Evolutionary conservation across 2,113 vertebrate species (phyloP).

Genomic region (Pogonocichla stellata): DNA sequence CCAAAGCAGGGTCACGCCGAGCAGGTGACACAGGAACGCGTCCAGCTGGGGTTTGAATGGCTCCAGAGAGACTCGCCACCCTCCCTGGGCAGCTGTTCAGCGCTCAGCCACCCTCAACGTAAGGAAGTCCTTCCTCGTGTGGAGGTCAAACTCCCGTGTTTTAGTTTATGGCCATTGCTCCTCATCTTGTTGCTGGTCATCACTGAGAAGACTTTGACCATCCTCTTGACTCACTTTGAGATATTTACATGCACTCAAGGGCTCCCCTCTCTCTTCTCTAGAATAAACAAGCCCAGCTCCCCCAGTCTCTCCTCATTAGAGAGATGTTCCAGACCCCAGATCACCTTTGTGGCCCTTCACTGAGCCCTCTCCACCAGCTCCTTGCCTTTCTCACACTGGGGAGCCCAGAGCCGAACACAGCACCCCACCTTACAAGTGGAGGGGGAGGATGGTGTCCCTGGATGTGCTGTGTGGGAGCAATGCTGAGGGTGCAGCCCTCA

Average conservation of each 20-base stretch:
- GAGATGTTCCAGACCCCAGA: not conserved
- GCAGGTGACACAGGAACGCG: not conserved
- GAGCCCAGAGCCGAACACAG: not conserved
- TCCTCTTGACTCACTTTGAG: not conserved
- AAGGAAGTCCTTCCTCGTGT: not conserved
- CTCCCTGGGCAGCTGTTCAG: not conserved
- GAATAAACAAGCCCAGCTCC: not conserved
- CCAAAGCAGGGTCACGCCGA: too few relatives aligned
- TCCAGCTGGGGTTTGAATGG: not conserved
- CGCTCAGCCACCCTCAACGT: not conserved
- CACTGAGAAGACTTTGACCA: not conserved
- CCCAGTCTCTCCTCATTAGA: too few relatives aligned
- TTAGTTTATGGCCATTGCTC: not conserved
- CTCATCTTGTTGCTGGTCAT: not conserved
- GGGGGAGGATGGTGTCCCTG: accelerated
- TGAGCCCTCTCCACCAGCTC: not conserved
- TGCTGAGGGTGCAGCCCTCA: accelerated
- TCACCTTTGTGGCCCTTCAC: too few relatives aligned
- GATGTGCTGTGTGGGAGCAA: accelerated
- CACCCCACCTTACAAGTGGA: too few relatives aligned
- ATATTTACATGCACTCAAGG: not conserved
- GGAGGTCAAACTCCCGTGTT: not conserved
- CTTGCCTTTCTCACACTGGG: too few relatives aligned
- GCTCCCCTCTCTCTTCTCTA: not conserved
- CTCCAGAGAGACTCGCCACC: not conserved